Evolutionary conservation across 2,113 vertebrate species (phyloP).

Genomic region (Corynorhinus townsendii): DNA sequence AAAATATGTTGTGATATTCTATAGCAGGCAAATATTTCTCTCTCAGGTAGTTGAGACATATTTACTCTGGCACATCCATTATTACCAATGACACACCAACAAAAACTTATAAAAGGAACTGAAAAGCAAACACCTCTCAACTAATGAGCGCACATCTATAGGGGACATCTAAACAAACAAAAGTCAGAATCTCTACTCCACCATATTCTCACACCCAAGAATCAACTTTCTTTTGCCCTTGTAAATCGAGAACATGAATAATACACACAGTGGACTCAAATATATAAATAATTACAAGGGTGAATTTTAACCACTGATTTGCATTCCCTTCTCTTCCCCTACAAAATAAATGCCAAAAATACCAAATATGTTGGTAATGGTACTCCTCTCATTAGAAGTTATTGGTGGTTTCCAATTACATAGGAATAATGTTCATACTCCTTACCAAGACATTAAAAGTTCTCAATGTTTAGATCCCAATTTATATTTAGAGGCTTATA

Average conservation of each 20-base stretch:
- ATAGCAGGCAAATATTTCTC: neutral
- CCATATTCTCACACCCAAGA: neutral
- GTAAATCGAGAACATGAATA: neutral
- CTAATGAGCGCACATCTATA: neutral
- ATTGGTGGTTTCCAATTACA: neutral
- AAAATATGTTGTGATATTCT: neutral
- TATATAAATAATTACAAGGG: neutral
- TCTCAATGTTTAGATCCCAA: neutral
- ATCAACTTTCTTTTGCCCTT: neutral
- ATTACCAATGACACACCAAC: constrained; percentile 45
- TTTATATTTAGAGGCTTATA: neutral
- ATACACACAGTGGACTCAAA: neutral
- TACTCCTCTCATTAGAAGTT: neutral
- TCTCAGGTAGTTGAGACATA: constrained; percentile 19
- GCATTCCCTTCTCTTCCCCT: neutral
- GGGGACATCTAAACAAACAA: neutral
- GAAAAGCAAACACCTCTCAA: neutral
- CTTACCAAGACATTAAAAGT: neutral
- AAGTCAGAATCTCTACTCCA: neutral
- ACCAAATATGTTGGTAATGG: neutral
- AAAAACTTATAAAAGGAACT: neutral
- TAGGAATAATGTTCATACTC: neutral
- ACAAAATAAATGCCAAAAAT: neutral
- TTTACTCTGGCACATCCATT: constrained; percentile 43
- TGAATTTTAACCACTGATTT: neutral